Evolutionary conservation across 2,888 invertebrate genomes (phyloP).

Genomic region (Apamea anceps): DNA sequence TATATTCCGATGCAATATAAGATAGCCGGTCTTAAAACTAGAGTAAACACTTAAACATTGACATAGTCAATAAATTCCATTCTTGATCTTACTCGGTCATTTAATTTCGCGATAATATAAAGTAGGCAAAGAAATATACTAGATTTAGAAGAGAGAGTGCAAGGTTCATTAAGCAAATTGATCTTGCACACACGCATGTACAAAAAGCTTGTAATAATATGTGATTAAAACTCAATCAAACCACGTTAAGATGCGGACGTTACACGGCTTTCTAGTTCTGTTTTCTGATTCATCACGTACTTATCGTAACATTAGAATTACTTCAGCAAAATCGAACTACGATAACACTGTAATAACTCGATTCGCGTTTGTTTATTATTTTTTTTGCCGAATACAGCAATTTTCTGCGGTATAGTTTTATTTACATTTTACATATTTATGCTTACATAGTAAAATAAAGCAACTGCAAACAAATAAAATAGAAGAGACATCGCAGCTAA

Average conservation of each 20-base stretch:
- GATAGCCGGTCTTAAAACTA: slow-evolving; percentile 5
- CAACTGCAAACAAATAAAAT: slow-evolving; percentile 18
- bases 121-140: slow-evolving; percentile 18
- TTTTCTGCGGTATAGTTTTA: slow-evolving; percentile 34
- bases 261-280: slow-evolving; percentile 53
- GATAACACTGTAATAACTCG: slow-evolving; percentile 53
- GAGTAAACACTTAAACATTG: slow-evolving; percentile 23
- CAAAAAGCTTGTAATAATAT: slow-evolving; percentile 47
- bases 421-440: slow-evolving; percentile 21
- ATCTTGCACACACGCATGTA: slow-evolving; percentile 14
- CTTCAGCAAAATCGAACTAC: slow-evolving; percentile 50
- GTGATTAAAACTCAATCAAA: slow-evolving; percentile 53
- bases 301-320: slow-evolving; percentile 59
- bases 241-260: slow-evolving; percentile 55
- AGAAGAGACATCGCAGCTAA: slow-evolving; percentile 21
- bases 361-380: slow-evolving; percentile 36
- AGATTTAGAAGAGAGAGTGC: slow-evolving; percentile 24
- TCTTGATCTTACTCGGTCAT: slow-evolving; percentile 3
- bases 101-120: slow-evolving; percentile 19
- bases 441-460: slow-evolving; percentile 36
- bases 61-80: slow-evolving; percentile 13
- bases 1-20: slow-evolving; percentile 4
- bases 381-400: slow-evolving; percentile 5
- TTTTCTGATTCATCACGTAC: slow-evolving; percentile 70
- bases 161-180: slow-evolving; percentile 28